A percentile compares a stretch with the other conserved stretches of the same genome.
Conservation (phyloP, 2,888 invertebrate species). For the Acronicta alni region DNA sequence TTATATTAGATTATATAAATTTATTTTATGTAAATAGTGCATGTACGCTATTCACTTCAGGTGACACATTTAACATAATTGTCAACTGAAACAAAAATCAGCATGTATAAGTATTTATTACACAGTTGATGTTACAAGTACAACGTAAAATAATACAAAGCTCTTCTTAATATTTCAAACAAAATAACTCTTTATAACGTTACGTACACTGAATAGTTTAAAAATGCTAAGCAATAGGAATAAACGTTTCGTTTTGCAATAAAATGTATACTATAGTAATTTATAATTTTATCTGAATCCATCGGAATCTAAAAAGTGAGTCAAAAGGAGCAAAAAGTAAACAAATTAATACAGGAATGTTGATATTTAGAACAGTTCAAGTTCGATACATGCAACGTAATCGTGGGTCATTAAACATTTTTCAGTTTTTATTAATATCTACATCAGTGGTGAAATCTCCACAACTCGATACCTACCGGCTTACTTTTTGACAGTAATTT, state of each 20-base stretch:
- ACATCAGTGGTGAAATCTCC: no score
- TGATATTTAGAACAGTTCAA: no score
- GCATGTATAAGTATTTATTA: conserved; percentile 48
- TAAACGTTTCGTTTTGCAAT: conserved; percentile 21
- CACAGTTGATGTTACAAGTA: conserved; percentile 51
- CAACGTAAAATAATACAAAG: conserved; percentile 48
- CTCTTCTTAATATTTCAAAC: conserved; percentile 24
- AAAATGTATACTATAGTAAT: conserved; percentile 18
- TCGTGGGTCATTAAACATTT: no score
- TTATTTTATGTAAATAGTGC: not conserved
- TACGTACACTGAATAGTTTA: conserved; percentile 6
- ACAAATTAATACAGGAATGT: no score
- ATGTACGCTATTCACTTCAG: no score
- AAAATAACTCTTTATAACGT: conserved; percentile 8
- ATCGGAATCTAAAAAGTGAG: not conserved
- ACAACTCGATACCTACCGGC: no score
- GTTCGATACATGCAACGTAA: no score
- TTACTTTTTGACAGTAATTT: no score
- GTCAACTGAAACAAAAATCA: conserved; percentile 1
- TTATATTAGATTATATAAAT: no score
- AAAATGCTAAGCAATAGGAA: conserved; percentile 38
- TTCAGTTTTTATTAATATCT: no score
- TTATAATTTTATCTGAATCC: conserved; percentile 30
- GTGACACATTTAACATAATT: no score
- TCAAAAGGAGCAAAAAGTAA: no score